Percentiles rank a stretch among this genome's conserved stretches.
phyloP scores from a whole-genome alignment of 2,888 invertebrate species.

The Eristalis tenax region DNA sequence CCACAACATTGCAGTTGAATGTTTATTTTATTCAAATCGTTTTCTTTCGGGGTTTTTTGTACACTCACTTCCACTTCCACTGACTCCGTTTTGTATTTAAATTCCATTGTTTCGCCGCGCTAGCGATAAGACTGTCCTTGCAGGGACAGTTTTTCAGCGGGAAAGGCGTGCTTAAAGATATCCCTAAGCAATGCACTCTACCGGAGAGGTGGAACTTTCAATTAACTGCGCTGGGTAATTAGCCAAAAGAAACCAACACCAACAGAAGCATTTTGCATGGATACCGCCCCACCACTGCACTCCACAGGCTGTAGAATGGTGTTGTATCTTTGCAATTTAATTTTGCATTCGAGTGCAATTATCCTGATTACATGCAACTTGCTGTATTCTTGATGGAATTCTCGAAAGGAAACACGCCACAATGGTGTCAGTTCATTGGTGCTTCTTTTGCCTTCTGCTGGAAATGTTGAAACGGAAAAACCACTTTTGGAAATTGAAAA shows the following conservation, averaged over 20 bases:
- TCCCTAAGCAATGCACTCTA: not conserved
- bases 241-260: not conserved
- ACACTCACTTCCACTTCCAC: not conserved
- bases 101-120: slow-evolving; percentile 33
- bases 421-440: not conserved
- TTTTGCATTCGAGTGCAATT: slow-evolving; percentile 48
- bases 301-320: slow-evolving; percentile 1
- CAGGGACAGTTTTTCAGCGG: slow-evolving; percentile 3
- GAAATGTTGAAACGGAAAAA: slow-evolving; percentile 8
- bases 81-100: slow-evolving; percentile 35
- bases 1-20: slow-evolving; percentile 68
- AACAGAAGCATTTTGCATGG: not conserved
- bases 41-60: slow-evolving; percentile 24
- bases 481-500: slow-evolving; percentile 31
- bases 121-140: slow-evolving; percentile 10
- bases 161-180: slow-evolving; percentile 15
- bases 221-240: slow-evolving; percentile 46
- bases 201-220: slow-evolving; percentile 29
- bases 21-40: slow-evolving; percentile 71
- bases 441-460: not conserved
- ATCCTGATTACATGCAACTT: slow-evolving; percentile 42
- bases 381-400: not conserved
- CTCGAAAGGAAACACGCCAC: slow-evolving; percentile 4
- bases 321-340: slow-evolving; percentile 20
- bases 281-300: not conserved